These are phyloP conservation scores for Anolis sagrei DNA, from an alignment of 2,113 vertebrate genomes.

Conservation along the genomic window DNA sequence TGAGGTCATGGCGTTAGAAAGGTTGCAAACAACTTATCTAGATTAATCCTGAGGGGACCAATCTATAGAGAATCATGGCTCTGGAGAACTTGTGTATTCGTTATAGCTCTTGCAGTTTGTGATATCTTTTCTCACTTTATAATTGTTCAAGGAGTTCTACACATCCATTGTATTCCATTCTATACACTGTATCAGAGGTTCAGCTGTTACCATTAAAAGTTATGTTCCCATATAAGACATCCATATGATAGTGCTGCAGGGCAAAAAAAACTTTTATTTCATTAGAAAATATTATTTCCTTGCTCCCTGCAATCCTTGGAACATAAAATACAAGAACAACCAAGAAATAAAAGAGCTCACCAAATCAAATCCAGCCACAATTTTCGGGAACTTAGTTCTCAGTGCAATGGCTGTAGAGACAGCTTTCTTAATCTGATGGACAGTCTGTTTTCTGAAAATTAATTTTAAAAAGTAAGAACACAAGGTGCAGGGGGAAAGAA, in stretches of 20 bases:
- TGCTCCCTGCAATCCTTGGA: background rate
- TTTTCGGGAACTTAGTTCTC: conserved; percentile 79
- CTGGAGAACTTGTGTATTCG: background rate
- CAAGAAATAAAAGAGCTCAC: conserved; percentile 71
- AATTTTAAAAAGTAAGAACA: conserved; percentile 50
- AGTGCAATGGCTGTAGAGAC: conserved; percentile 81
- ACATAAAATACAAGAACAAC: conserved; percentile 20
- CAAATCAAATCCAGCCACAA: conserved; percentile 91
- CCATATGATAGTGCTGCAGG: background rate
- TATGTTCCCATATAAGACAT: background rate
- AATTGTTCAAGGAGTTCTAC: background rate
- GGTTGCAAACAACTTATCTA: too few relatives aligned
- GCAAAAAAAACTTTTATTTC: background rate
- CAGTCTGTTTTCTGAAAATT: conserved; percentile 75
- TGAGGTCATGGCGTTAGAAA: too few relatives aligned
- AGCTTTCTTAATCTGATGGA: conserved; percentile 68
- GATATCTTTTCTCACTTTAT: background rate
- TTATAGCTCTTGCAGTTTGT: background rate
- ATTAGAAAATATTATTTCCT: background rate
- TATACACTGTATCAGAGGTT: background rate
- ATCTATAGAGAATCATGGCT: background rate
- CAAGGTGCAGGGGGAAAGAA: background rate
- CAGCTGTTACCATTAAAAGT: background rate
- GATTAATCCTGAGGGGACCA: background rate
- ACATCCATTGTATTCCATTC: background rate